Evolutionary conservation across 2,888 invertebrate genomes (phyloP).

Genomic region (Hypercompe scribonia): DNA sequence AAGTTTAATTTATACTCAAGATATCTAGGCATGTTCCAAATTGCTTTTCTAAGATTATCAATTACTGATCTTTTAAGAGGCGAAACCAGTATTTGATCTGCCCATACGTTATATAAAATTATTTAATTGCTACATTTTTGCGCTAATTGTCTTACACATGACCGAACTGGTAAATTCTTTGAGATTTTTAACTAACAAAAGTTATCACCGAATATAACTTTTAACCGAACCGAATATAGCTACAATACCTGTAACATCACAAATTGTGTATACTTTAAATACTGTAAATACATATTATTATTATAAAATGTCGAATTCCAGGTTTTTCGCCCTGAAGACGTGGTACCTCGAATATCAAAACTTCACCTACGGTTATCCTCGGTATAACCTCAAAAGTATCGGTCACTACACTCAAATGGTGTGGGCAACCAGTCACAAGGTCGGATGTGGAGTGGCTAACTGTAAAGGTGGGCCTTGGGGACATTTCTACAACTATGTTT

Average conservation of each 20-base stretch:
- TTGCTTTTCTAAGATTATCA: neutral
- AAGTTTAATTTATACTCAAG: neutral
- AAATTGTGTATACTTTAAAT: no score
- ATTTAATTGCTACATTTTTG: neutral
- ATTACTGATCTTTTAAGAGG: neutral
- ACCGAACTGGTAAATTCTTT: neutral
- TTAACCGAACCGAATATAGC: no score
- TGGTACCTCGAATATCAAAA: slow-evolving; percentile 92
- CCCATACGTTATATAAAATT: neutral
- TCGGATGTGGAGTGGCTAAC: slow-evolving; percentile 91
- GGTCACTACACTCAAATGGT: slow-evolving; percentile 95
- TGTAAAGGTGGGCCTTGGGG: slow-evolving; percentile 89
- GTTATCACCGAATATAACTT: neutral
- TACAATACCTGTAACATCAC: no score
- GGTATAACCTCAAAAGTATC: slow-evolving; percentile 87
- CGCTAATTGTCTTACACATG: neutral
- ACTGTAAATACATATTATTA: neutral
- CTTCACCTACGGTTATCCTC: slow-evolving; percentile 89
- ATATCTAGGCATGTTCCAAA: neutral
- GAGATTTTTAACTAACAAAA: neutral
- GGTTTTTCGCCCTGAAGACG: slow-evolving; percentile 92
- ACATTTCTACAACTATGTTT: slow-evolving; percentile 92
- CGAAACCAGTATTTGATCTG: neutral
- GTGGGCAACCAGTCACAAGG: slow-evolving; percentile 92
- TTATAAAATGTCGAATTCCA: slow-evolving; percentile 59